Evolutionary conservation across 2,113 vertebrate genomes (phyloP).

Genomic region (Pluvianellus socialis): DNA sequence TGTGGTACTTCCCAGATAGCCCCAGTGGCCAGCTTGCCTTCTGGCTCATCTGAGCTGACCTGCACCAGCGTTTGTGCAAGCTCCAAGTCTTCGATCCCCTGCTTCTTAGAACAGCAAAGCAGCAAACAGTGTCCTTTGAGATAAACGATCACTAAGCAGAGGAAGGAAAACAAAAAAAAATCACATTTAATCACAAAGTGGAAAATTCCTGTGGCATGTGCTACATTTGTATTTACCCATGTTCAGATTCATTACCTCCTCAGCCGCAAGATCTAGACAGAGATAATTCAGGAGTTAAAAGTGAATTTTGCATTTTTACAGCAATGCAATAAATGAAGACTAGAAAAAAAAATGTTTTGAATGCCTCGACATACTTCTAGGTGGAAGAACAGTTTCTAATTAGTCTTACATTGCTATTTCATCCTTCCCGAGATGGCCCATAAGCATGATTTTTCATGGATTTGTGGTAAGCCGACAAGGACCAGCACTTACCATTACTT

Average conservation of each 20-base stretch:
- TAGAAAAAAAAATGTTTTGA: not conserved
- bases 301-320: not conserved
- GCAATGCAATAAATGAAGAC: not conserved
- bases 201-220: not conserved
- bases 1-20: not conserved
- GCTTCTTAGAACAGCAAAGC: not conserved
- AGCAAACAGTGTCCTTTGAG: not conserved
- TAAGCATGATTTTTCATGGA: not conserved
- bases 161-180: not conserved
- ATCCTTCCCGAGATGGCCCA: not conserved
- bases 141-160: not conserved
- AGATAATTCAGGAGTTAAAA: not conserved
- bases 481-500: not conserved
- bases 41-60: not conserved
- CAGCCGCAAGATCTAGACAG: not conserved
- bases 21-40: accelerated
- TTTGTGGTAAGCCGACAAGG: not conserved
- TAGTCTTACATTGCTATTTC: not conserved
- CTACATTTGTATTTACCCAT: not conserved
- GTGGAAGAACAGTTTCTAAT: not conserved
- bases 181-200: not conserved
- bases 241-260: not conserved
- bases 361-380: not conserved
- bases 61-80: not conserved
- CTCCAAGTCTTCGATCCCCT: not conserved